These are phyloP conservation scores for Atta cephalotes DNA, from an alignment of 1,140 invertebrate genomes.

Conservation along the genomic window DNA sequence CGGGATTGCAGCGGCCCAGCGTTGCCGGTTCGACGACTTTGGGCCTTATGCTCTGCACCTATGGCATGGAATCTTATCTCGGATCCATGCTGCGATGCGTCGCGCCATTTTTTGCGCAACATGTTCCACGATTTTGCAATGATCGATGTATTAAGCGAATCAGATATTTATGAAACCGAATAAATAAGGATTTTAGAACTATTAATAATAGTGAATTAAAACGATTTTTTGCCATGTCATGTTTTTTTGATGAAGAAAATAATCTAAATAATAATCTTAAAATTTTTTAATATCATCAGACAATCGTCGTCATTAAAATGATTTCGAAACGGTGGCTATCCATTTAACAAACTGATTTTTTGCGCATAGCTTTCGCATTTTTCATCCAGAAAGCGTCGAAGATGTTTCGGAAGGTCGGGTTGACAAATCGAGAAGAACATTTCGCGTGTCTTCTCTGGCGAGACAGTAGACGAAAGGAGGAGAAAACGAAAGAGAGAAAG, in stretches of 20 bases:
- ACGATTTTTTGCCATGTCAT: neutral
- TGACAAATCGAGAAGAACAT: conserved; percentile 67
- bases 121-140: conserved; percentile 15
- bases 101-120: conserved; percentile 60
- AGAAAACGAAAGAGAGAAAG: neutral
- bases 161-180: neutral
- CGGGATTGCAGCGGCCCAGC: conserved; percentile 71
- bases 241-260: neutral
- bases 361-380: conserved; percentile 31
- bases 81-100: conserved; percentile 55
- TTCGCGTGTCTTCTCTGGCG: conserved; percentile 1
- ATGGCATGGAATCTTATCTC: conserved; percentile 63
- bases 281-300: neutral
- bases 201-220: conserved; percentile 18
- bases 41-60: conserved; percentile 61
- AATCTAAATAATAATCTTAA: neutral
- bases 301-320: conserved; percentile 23
- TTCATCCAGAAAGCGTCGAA: conserved; percentile 45
- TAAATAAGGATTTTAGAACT: neutral
- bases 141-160: conserved; percentile 18
- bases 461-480: neutral
- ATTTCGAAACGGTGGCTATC: neutral
- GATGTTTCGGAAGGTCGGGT: conserved; percentile 40
- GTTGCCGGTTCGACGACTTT: conserved; percentile 80
- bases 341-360: conserved; percentile 24